These are phyloP conservation scores for Paradoxurus hermaphroditus DNA, from an alignment of 2,113 vertebrate species.

Conservation along the genomic window DNA sequence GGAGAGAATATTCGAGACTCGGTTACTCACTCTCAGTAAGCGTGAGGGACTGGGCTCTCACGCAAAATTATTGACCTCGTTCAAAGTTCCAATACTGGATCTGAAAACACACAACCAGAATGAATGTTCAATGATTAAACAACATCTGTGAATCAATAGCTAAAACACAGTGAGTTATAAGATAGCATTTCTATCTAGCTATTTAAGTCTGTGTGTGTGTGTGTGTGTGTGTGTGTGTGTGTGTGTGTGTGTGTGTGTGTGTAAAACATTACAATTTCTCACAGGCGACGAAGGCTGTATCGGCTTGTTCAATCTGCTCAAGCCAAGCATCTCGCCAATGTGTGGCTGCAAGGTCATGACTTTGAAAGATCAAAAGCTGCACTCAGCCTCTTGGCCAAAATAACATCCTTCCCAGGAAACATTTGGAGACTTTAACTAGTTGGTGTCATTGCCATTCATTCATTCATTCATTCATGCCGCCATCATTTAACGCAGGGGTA, in stretches of 20 bases:
- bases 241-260: too few relatives aligned
- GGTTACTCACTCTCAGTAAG: not conserved
- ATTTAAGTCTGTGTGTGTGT: not conserved
- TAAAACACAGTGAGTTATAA: not conserved
- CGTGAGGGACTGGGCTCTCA: not conserved
- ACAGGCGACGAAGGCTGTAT: not conserved
- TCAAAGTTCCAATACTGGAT: constrained; percentile 32
- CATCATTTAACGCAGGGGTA: too few relatives aligned
- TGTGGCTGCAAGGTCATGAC: not conserved
- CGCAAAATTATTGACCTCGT: not conserved
- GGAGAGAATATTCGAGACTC: not conserved
- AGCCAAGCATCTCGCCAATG: not conserved
- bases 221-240: too few relatives aligned
- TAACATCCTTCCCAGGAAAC: not conserved
- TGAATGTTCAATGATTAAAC: constrained; percentile 13
- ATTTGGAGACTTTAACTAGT: not conserved
- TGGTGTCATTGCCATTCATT: not conserved
- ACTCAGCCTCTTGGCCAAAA: not conserved
- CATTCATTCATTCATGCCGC: not conserved
- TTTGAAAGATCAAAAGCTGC: not conserved
- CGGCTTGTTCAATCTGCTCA: not conserved
- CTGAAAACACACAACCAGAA: not conserved
- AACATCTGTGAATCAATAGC: not conserved
- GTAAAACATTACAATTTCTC: not conserved
- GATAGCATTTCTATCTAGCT: not conserved